Conservation (phyloP, 2,888 invertebrate species). For the Hyposoter dolosus region DNA sequence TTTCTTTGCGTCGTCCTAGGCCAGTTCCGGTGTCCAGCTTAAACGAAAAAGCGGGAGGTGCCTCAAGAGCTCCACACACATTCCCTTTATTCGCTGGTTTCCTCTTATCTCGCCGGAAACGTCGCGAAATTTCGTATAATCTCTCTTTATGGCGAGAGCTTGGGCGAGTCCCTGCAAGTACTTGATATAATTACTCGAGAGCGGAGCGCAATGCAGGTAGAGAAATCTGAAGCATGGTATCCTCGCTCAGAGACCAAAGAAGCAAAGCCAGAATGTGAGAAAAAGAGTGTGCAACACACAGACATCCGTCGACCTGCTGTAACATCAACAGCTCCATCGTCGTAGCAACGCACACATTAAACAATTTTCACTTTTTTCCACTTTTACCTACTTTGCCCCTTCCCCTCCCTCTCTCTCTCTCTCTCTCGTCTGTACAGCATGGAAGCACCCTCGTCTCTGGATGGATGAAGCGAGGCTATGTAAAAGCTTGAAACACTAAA, state of each 20-base stretch:
- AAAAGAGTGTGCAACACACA: constrained; percentile 10
- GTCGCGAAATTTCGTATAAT: constrained; percentile 70
- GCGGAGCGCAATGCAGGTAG: constrained; percentile 70
- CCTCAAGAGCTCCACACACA: neutral
- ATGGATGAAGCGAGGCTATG: constrained; percentile 45
- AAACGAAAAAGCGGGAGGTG: constrained; percentile 12
- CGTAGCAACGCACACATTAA: constrained; percentile 18
- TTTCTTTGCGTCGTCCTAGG: constrained; percentile 5
- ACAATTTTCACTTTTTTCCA: constrained; percentile 22
- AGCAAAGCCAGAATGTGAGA: constrained; percentile 24
- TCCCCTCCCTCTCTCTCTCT: constrained; percentile 20
- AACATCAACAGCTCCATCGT: constrained; percentile 33
- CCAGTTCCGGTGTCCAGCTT: constrained; percentile 23
- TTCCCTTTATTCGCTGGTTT: constrained; percentile 23
- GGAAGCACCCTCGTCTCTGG: constrained; percentile 60
- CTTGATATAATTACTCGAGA: constrained; percentile 74
- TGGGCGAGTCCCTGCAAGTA: constrained; percentile 55
- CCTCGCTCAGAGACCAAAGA: constrained; percentile 35
- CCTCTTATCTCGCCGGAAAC: constrained; percentile 47
- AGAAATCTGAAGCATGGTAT: constrained; percentile 72
- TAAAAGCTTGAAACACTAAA: constrained; percentile 78
- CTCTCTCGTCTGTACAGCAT: constrained; percentile 49
- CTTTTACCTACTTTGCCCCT: constrained; percentile 3
- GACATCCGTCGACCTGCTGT: neutral
- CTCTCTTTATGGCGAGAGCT: constrained; percentile 65